Conservation (phyloP, 1,140 invertebrate genomes). For the Zaprionus capensis region DNA sequence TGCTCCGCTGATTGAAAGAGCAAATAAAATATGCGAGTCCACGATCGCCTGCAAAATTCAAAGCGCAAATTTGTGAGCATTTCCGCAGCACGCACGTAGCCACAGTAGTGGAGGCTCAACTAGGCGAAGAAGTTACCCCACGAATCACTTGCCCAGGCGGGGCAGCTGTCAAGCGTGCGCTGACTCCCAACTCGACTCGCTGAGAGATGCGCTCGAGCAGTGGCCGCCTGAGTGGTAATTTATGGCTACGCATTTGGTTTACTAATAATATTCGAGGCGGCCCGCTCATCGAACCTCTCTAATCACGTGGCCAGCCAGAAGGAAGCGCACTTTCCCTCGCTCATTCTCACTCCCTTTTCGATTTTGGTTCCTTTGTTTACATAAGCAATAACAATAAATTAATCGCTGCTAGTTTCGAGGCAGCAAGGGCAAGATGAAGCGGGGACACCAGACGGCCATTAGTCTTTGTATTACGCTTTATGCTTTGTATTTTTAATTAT, state of each 20-base stretch:
- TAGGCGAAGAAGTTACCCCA: background rate
- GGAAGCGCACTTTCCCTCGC: too few relatives aligned
- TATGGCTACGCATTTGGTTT: slow-evolving; percentile 81
- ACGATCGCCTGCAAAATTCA: slow-evolving; percentile 69
- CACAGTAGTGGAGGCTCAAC: background rate
- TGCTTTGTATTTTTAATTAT: slow-evolving; percentile 82
- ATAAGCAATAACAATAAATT: slow-evolving; percentile 82
- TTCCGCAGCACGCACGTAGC: slow-evolving; percentile 69
- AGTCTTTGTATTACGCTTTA: slow-evolving; percentile 55
- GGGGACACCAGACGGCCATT: slow-evolving; percentile 57
- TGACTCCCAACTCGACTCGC: slow-evolving; percentile 29
- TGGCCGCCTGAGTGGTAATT: slow-evolving; percentile 73
- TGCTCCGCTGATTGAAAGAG: slow-evolving; percentile 65
- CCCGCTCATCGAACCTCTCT: slow-evolving; percentile 29
- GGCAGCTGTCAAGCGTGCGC: slow-evolving; percentile 46
- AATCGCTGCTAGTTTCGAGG: slow-evolving; percentile 55
- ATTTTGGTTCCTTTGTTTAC: slow-evolving; percentile 72
- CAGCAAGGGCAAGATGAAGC: background rate
- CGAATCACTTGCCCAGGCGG: slow-evolving; percentile 21
- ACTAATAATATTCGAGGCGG: slow-evolving; percentile 65
- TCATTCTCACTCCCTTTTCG: slow-evolving; percentile 30
- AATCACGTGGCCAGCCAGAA: slow-evolving; percentile 24
- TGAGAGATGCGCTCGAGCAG: slow-evolving; percentile 64
- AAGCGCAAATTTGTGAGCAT: slow-evolving; percentile 71
- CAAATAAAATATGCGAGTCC: slow-evolving; percentile 75